Evolutionary conservation across 2,113 vertebrate species (phyloP), one percentile per base, ranked within the genome.

Genomic region (Cavia porcellus): DNA sequence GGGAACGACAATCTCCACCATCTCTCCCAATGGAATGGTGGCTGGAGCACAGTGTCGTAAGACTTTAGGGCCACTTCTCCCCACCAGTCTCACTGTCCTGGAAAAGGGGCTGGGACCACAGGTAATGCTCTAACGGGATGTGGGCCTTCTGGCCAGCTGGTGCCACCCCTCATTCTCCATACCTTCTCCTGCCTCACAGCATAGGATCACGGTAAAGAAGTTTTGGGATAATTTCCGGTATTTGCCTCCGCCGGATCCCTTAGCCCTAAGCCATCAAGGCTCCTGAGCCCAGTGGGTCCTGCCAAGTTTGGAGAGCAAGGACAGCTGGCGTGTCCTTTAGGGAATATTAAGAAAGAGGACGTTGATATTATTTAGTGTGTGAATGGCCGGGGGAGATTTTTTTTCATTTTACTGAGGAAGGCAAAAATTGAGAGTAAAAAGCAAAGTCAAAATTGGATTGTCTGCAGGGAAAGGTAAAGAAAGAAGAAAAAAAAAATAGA

Each of bases 341-440:
- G 72, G 50, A 35, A 19, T 61, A 80, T 88, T 59, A 87, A 47
- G 80, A 59, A 77, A 61, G 47, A 55, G 3, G 19, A 81, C 11
- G 7, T 20, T 13, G 19, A 24, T 66, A 77, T 32, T 80, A 45
- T 38, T 28, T 42, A 68, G 5, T 8, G 5, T 42, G 55, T 80
- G 61, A 35, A 30, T 22, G 7, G 2, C 6, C 17, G 20, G 30
- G 22, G 22, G 10, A 12, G 5, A 3, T 42, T 50, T 85, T 85
- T 80, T 86, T 92, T 57, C 79, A 30, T 90, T 83, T 80, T 80
- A 74, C 86, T 55, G 79, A 75, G 86, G 92, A 93, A 68, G 55
- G 55, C 30, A 80, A 82, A 68, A 94, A 66, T 45, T 47, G 55
- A 87, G 59, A 55, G 64, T 50, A 42, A 38, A 83, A 55, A 89